Base-by-base conservation (phyloP, 1,140 invertebrate genomes). In the Dufourea novaeangliae region DNA sequence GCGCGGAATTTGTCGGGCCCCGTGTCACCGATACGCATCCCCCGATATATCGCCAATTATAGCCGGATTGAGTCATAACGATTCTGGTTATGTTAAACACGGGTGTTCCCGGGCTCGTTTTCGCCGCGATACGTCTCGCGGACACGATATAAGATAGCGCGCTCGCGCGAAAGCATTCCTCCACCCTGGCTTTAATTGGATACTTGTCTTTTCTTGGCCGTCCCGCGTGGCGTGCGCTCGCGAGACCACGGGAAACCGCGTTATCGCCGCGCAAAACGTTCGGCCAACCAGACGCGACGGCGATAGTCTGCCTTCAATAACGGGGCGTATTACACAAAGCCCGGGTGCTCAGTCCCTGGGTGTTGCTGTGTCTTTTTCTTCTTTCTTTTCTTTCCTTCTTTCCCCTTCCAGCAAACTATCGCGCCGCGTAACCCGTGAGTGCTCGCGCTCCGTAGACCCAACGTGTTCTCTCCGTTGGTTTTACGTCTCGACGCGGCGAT, bases 11-110 rank as follows among this genome's bases (percentile, higher is more conserved):
- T 70, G 67, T 74, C 66, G 41, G 32, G 11, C 3, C n/a, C 54
- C 41, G 27, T 37, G 52, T 39, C 57, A 68, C 62, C 41, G 71
- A 64, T 56, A 41, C 14, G 59, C 41, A 63, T 70, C 20, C 22
- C n/a, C 61, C 52, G 46, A 59, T 74, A 76, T 59, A n/a, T 74
- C 20, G 52, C 80, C 57, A 59, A 71, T 85, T 44, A 82, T 50
- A 66, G 34, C 32, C 52, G 37, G 57, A 84, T 81, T 84, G 76
- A 84, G 79, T 81, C 82, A 69, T 80, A 77, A 72, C 56, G 54
- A 62, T 75, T 75, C 83, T 82, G 62, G 75, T 81, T 79, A 82
- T 85, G 84, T 68, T 84, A 85, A 82, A 57, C 69, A 46, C 52
- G 61, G 66, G 67, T n/a, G n/a, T 68, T 41, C 56, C 78, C 70